Evolutionary conservation across 1,140 invertebrate species (phyloP).

Genomic region (Ylistrum balloti): DNA sequence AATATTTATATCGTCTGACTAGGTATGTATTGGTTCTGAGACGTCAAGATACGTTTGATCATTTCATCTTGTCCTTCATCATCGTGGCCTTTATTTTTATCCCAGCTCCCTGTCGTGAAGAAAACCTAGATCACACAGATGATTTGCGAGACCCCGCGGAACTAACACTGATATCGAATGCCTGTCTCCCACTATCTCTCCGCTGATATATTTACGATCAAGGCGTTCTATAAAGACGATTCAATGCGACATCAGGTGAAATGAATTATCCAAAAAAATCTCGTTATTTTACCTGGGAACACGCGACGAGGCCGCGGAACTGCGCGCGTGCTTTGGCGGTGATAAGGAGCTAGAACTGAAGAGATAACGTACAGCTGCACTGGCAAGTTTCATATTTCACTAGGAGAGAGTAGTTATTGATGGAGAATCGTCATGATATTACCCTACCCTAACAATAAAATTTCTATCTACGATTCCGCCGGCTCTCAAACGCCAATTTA

Average conservation of each 20-base stretch:
- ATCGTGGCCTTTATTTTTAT: background rate
- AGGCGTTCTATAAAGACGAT: background rate
- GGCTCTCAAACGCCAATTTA: constrained; percentile 33
- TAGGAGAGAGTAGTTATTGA: constrained; percentile 21
- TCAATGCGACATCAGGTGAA: constrained; percentile 31
- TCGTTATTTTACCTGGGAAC: constrained; percentile 32
- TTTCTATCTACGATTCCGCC: background rate
- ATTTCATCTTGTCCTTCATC: background rate
- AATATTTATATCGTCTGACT: background rate
- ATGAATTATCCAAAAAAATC: constrained; percentile 11
- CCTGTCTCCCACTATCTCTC: background rate
- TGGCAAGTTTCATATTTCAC: constrained; percentile 29
- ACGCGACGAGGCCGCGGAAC: constrained; percentile 36
- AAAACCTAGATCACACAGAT: background rate
- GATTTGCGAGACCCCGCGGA: constrained; percentile 36
- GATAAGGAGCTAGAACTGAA: constrained; percentile 33
- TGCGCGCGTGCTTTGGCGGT: background rate
- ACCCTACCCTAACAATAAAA: constrained; percentile 28
- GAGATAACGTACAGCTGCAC: constrained; percentile 30
- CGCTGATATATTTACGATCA: constrained; percentile 4
- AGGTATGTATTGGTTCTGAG: background rate
- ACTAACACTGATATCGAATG: background rate
- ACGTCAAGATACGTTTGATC: background rate
- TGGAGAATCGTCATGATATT: constrained; percentile 21
- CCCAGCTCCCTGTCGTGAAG: background rate